Evolutionary conservation across 2,797 vertebrate species (phyloP), one percentile per base, ranked within the genome.

Genomic region (Myotis planiceps): DNA sequence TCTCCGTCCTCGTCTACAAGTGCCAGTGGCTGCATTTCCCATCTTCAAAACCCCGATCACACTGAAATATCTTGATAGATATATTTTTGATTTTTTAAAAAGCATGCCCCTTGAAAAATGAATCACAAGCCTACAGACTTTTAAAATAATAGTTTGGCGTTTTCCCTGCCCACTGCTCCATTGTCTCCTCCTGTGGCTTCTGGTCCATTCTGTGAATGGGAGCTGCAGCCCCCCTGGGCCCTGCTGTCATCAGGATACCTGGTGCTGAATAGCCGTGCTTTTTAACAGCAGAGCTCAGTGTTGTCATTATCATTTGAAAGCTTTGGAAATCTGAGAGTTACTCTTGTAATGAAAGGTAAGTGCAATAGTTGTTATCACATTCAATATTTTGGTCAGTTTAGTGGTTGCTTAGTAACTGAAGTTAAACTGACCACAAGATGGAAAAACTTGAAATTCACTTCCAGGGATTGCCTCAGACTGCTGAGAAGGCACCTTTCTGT

Each of bases 341-440:
- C 55, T 88, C 80, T 65, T 6, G 0, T 39, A n/a, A 51, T 63
- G 68, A 78, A 89, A 95, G 92, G 90, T 88, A n/a, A 93, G 92
- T 16, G 19, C 53, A 9, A 12, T 37, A 27, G 29, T 79, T 49
- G 53, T 96, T 92, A 88, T 76, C 93, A 76, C 65, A 6, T 27
- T 88, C 53, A 15, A 0, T 96, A 71, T 96, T 95, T 89, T 88
- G 82, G 86, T 84, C 91, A 29, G 27, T 68, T 95, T 90, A 72
- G 25, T 5, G 1, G 94, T 96, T 96, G 94, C 97, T 94, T 94
- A 86, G 95, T 85, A 95, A 95, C 96, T 37, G 12, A 53, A 88
- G 86, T 86, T 68, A 89, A 83, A 92, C 83, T 81, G 42, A 89
- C 60, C 79, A 27, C 74, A 79, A 90, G 79, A 85, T 81, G 83